Evolutionary conservation across 2,113 vertebrate genomes (phyloP), one percentile per base, ranked within the genome.

Genomic region (Nettapus auritus): DNA sequence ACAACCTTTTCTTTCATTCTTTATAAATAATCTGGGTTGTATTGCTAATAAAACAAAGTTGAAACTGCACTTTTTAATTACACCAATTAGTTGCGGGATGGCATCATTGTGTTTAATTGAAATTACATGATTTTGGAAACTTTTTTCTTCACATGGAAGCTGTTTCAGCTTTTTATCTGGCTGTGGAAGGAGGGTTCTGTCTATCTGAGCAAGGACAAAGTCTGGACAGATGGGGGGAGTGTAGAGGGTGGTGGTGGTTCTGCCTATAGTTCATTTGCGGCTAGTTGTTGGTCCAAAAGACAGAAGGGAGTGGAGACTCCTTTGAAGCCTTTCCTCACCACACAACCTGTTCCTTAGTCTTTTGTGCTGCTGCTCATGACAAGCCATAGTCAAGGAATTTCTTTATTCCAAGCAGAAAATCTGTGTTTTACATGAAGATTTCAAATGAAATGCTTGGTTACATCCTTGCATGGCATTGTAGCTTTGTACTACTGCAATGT

Each of bases 341-440:
- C 7, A 8, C 44, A 21, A 25, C 0, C 0, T 56, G 4, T 53
- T 91, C 52, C 3, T 2, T 69, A 68, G 66, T 66, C 12, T 5
- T 36, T 70, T 48, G 55, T 26, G 14, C 26, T 55, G 16, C 11
- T 53, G 15, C 21, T 55, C 18, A 53, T 83, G 33, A 31, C 17
- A 67, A 82, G 15, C 34, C 6, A 5, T 52, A 67, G 60, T 56
- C 17, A 69, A 73, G 20, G 0, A 0, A 56, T 67, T 75, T 63
- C 26, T 80, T 59, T 34, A 84, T 42, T 82, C 75, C 92, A 90
- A 60, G n/a, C 34, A 57, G 11, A 38, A 94, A 20, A 11, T 63
- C 22, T 33, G 1, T 55, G 44, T 23, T 74, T 63, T n/a, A 31
- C 64, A 62, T 44, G 13, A 56, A 62, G 33, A 50, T 4, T 74